Evolutionary conservation across 2,797 vertebrate genomes (phyloP), one percentile per base, ranked within the genome.

Genomic region (Intellagama lesueurii): DNA sequence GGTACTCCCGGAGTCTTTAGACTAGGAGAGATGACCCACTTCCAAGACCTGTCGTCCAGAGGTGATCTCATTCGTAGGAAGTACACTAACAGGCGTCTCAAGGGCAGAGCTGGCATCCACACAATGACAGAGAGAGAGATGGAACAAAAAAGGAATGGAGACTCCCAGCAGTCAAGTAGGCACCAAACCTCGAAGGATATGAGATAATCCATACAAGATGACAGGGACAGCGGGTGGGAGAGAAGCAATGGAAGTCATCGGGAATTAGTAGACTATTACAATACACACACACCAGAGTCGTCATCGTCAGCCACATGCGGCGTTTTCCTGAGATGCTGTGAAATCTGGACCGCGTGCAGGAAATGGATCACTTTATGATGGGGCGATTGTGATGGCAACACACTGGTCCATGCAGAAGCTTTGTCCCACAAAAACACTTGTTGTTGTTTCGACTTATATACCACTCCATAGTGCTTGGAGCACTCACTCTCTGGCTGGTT

Each of bases 171-270:
- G 79, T 32, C 28, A 7, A 66, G 56, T 24, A 24, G 70, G 87
- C 47, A 11, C 24, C n/a, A 70, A 40, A 40, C 44, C 86, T 81
- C 69, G n/a, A 17, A n/a, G 77, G 86, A 72, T 14, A 28, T 88
- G 87, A 76, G 75, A 70, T 66, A 24, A 88, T 88, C 22, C 19
- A 0, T 2, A 3, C 11, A 26, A 3, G 9, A 28, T 76, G 87
- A 69, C 87, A 88, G 56, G 73, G 80, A 64, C 87, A 32, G 87
- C 70, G 22, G 66, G 80, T 32, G 70, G 52, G 35, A 64, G 70
- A 68, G 26, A 26, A 32, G 28, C 44, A 40, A 49, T 26, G 28
- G 44, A 52, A 7, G 28, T 75, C 52, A n/a, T 32, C 2, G 14
- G 69, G 70, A 44, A 75, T 88, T 47, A 75, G 72, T 1, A 9